A percentile compares a stretch with the other conserved stretches of the same genome.
Evolutionary conservation across 2,888 invertebrate species (phyloP).

Genomic region (Maniola hyperantus): DNA sequence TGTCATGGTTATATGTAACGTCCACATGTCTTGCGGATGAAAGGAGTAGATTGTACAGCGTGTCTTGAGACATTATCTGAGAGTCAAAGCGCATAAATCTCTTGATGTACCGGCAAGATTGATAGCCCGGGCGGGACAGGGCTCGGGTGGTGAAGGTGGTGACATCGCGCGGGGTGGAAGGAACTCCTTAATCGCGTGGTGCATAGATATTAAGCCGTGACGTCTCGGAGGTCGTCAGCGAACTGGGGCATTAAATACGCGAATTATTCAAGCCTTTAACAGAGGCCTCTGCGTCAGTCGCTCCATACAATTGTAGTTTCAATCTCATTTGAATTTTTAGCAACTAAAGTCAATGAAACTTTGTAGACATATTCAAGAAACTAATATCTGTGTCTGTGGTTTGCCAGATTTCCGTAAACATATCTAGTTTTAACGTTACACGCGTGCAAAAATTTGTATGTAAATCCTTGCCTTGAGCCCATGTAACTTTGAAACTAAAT

Average conservation of each 20-base stretch:
- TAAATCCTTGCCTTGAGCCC: too few relatives aligned
- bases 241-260: slow-evolving; percentile 63
- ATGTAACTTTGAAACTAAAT: too few relatives aligned
- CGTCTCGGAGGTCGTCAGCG: slow-evolving; percentile 59
- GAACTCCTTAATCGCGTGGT: slow-evolving; percentile 65
- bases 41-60: slow-evolving; percentile 56
- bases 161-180: slow-evolving; percentile 56
- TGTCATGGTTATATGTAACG: too few relatives aligned
- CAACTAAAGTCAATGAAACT: too few relatives aligned
- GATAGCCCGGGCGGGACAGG: slow-evolving; percentile 47
- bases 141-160: slow-evolving; percentile 42
- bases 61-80: slow-evolving; percentile 82
- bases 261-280: slow-evolving; percentile 55
- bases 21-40: background rate
- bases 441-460: too few relatives aligned
- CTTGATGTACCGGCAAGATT: slow-evolving; percentile 46
- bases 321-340: too few relatives aligned
- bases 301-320: too few relatives aligned
- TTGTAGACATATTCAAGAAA: too few relatives aligned
- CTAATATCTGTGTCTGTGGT: too few relatives aligned
- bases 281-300: too few relatives aligned
- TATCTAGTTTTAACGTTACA: too few relatives aligned
- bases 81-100: slow-evolving; percentile 42
- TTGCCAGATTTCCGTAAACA: too few relatives aligned
- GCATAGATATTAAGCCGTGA: slow-evolving; percentile 63